Percentiles rank a stretch among this genome's conserved stretches.
Conservation (phyloP, 2,888 invertebrate genomes). For the Andrena bucephala region DNA sequence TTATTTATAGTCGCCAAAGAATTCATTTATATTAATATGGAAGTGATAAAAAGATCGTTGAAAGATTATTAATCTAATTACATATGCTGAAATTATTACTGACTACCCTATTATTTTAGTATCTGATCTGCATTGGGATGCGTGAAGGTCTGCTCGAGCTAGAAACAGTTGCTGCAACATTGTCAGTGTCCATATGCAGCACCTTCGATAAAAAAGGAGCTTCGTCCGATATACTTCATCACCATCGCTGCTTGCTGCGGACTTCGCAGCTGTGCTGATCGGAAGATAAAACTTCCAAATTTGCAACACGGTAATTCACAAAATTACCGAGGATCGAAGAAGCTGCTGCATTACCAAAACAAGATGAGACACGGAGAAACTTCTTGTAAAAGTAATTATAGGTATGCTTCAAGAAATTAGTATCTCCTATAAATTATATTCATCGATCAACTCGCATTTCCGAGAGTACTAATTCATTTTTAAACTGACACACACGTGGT, state of each 20-base stretch:
- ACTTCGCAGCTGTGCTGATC: slow-evolving; percentile 61
- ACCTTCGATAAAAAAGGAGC: slow-evolving; percentile 10
- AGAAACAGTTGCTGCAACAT: neutral
- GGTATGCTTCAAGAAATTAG: neutral
- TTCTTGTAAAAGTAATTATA: neutral
- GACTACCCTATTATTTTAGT: neutral
- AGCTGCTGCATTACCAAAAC: neutral
- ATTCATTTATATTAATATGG: no score
- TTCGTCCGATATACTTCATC: slow-evolving; percentile 12
- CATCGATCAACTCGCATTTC: neutral
- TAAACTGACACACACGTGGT: neutral
- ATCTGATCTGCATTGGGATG: neutral
- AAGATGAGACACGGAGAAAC: neutral
- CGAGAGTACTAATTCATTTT: neutral
- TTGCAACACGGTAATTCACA: slow-evolving; percentile 15
- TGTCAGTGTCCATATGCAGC: slow-evolving; percentile 8
- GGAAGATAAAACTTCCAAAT: slow-evolving; percentile 53
- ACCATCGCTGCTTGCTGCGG: slow-evolving; percentile 32
- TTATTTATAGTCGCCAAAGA: no score
- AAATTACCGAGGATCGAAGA: slow-evolving; percentile 20
- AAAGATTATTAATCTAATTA: no score
- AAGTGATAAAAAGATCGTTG: no score
- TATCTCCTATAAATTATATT: neutral
- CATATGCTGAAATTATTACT: no score
- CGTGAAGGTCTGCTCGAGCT: neutral